Base-by-base conservation (phyloP, 2,888 invertebrate species). In the Zootermopsis nevadensis region DNA sequence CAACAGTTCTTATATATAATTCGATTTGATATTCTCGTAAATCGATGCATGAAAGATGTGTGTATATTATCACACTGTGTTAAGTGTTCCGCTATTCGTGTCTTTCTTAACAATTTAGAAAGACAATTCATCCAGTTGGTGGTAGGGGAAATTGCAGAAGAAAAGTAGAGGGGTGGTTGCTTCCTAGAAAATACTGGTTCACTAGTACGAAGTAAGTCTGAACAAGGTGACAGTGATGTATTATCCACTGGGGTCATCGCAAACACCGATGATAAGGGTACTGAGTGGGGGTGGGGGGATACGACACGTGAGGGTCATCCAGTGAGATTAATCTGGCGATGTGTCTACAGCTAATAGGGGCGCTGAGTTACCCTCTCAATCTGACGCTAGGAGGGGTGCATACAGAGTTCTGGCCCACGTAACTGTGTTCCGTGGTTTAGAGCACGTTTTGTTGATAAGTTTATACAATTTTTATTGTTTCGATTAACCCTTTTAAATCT, bases 211-310 rank as follows among this genome's bases (percentile, higher is more conserved):
- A 7, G 38, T 38, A 4, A 10, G n/a, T n/a, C n/a, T n/a, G n/a
- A n/a, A n/a, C 2, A 27, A 15, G 60, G 60, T 79, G 79, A 79
- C 79, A 66, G 42, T 79, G 79, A 79, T 79, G 35, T 79, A 79
- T 79, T 79, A 66, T 60, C 38, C 79, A 33, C 12, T 24, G 79
- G 79, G 79, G 66, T 79, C 66, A 79, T 79, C 60, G 66, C 66
- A 79, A 66, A 79, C 66, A 79, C 38, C 79, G 79, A 66, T 79
- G 79, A 42, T 74, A 74, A 42, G 42, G 74, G 74, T 74, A n/a
- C 42, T 60, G 60, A n/a, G 60, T 60, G 12, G 60, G 38, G 38
- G 38, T 22, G 2, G n/a, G 33, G 38, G 74, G 1, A n/a, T 69
- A 69, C 4, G 0, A n/a, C n/a, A 42, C 42, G 24, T 74, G 74